Evolutionary conservation across 2,797 vertebrate genomes (phyloP).

Genomic region (Choloepus didactylus): DNA sequence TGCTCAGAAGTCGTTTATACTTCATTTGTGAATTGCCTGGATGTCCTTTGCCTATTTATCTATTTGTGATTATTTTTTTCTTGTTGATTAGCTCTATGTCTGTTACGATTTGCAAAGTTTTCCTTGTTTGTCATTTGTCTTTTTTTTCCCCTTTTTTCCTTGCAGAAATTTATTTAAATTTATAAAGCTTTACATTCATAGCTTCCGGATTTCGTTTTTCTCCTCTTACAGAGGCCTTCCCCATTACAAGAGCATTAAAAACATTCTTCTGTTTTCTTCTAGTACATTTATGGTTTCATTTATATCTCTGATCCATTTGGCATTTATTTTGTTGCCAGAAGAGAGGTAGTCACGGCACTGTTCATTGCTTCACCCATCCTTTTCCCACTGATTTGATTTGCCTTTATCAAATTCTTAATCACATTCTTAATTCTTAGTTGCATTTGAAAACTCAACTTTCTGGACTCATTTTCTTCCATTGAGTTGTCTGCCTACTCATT

Average conservation of each 20-base stretch:
- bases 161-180: slow-evolving; percentile 13
- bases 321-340: background rate
- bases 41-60: background rate
- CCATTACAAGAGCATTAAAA: background rate
- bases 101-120: no score
- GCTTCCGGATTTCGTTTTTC: background rate
- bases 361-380: background rate
- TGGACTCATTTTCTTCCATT: background rate
- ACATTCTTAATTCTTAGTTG: background rate
- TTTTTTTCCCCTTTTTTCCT: background rate
- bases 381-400: background rate
- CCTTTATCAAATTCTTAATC: background rate
- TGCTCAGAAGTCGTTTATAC: background rate
- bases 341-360: background rate
- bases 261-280: background rate
- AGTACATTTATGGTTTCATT: background rate
- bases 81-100: no score
- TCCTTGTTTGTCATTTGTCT: no score
- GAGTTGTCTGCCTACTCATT: background rate
- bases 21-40: background rate
- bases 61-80: background rate
- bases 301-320: background rate
- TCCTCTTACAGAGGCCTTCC: background rate
- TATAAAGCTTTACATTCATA: background rate
- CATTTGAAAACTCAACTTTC: background rate